A percentile compares a stretch with the other conserved stretches of the same genome.
These are phyloP conservation scores for Strigamia crassipes DNA, from an alignment of 2,888 invertebrate genomes.

Conservation along the genomic window DNA sequence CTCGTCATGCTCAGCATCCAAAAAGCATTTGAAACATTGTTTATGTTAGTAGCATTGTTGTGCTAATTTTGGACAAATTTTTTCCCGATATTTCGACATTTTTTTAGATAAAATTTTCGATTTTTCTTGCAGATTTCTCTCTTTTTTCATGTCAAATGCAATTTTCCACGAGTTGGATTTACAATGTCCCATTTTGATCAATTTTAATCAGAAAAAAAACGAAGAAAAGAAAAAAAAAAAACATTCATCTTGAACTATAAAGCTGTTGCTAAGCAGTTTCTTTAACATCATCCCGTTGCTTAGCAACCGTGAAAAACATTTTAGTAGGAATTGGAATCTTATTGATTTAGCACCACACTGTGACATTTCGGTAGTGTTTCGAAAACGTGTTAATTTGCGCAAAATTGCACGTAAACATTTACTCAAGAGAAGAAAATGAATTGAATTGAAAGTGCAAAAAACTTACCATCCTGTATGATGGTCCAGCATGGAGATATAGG, in stretches of 20 bases:
- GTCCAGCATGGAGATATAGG: slow-evolving; percentile 92
- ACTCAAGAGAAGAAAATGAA: neutral
- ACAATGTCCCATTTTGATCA: neutral
- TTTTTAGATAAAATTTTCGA: no score
- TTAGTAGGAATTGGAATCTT: slow-evolving; percentile 15
- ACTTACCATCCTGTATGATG: slow-evolving; percentile 84
- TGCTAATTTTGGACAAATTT: no score
- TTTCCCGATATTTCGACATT: no score
- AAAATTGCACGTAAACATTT: slow-evolving; percentile 32
- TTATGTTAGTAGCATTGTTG: neutral
- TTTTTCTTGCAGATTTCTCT: no score
- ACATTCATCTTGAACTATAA: neutral
- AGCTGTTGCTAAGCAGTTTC: slow-evolving; percentile 6
- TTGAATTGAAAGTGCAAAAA: slow-evolving; percentile 7
- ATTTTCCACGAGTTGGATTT: no score
- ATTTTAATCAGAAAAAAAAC: neutral
- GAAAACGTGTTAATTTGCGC: neutral
- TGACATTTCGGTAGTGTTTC: neutral
- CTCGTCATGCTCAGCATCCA: neutral
- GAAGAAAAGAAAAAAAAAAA: neutral
- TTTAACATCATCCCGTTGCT: slow-evolving; percentile 1
- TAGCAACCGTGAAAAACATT: slow-evolving; percentile 6
- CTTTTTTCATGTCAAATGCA: no score
- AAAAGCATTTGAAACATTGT: neutral
- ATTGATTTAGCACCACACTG: slow-evolving; percentile 8